These are phyloP conservation scores for Eutolmus rufibarbis DNA, from an alignment of 2,888 invertebrate genomes.

Conservation along the genomic window DNA sequence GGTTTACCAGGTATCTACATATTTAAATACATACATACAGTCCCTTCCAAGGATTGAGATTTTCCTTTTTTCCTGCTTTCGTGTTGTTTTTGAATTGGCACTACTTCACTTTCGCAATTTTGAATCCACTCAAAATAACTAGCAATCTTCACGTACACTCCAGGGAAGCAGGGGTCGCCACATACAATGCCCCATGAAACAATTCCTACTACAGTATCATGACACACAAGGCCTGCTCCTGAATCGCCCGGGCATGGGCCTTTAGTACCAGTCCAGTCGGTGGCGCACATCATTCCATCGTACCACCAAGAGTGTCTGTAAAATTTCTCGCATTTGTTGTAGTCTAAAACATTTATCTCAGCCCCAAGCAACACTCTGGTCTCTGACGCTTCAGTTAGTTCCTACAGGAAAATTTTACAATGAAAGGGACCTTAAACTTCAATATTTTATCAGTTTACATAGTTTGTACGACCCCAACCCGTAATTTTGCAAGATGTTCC, in stretches of 20 bases:
- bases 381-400: accelerated
- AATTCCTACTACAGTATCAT: not conserved
- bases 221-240: not conserved
- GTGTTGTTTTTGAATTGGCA: too few species aligned
- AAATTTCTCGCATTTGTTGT: not conserved
- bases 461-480: not conserved
- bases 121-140: not conserved
- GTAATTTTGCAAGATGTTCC: not conserved
- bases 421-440: not conserved
- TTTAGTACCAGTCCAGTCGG: not conserved
- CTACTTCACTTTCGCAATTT: not conserved
- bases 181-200: not conserved
- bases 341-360: not conserved
- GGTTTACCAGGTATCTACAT: too few species aligned
- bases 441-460: not conserved
- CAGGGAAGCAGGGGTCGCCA: not conserved
- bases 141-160: not conserved
- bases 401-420: not conserved
- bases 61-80: too few species aligned
- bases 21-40: too few species aligned
- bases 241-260: not conserved
- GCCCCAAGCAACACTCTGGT: not conserved
- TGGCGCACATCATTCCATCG: not conserved
- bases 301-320: not conserved
- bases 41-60: too few species aligned